Evolutionary conservation across 2,113 vertebrate genomes (phyloP).

Genomic region (Pluvialis apricaria): DNA sequence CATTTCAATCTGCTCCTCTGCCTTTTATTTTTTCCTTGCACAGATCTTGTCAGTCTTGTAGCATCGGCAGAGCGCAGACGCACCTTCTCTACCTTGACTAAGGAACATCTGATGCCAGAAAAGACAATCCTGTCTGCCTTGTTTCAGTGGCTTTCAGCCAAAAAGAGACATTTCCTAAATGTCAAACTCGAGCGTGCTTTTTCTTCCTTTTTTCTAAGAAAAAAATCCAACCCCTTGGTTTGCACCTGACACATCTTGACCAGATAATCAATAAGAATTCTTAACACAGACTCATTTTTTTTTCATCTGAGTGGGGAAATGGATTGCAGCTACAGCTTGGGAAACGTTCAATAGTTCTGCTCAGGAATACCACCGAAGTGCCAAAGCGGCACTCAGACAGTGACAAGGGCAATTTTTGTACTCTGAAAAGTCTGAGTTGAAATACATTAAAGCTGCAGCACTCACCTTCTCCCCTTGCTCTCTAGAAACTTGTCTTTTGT

Average conservation of each 20-base stretch:
- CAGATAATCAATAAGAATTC: accelerated
- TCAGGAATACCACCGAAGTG: accelerated
- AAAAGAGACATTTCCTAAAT: not conserved
- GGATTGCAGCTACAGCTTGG: accelerated
- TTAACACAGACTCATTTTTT: not conserved
- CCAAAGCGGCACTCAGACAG: accelerated
- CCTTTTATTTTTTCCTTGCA: not conserved
- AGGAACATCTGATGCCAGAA: not conserved
- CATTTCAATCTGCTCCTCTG: not conserved
- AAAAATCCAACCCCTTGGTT: accelerated
- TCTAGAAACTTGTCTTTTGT: conserved; percentile 94
- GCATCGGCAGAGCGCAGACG: accelerated
- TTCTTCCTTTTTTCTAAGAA: not conserved
- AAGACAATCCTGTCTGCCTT: not conserved
- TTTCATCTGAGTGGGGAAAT: accelerated
- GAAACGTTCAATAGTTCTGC: accelerated
- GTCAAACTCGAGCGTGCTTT: accelerated
- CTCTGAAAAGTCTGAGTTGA: accelerated
- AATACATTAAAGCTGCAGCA: accelerated
- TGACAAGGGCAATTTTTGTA: accelerated
- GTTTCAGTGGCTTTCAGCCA: not conserved
- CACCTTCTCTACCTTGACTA: accelerated
- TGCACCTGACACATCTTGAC: too few relatives aligned
- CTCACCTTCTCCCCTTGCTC: conserved; percentile 94
- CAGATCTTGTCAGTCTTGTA: accelerated